Evolutionary conservation across 1,140 invertebrate species (phyloP), one percentile per base, ranked within the genome.

Genomic region (Drosophila nebulosa): DNA sequence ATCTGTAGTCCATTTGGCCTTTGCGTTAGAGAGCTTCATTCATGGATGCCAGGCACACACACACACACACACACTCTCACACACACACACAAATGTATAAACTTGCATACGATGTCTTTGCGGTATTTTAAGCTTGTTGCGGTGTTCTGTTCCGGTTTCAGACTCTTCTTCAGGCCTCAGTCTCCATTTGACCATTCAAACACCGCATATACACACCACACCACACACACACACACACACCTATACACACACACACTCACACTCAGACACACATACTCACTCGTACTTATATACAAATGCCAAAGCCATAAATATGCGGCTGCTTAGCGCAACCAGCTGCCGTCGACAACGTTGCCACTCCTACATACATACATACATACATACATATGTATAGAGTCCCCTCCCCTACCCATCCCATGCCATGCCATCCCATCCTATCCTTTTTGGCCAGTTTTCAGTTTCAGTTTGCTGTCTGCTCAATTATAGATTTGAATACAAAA

Each of bases 381-480:
- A n/a, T n/a, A n/a, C n/a, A n/a, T n/a, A n/a, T n/a, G n/a, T n/a
- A n/a, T n/a, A n/a, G n/a, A n/a, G n/a, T 10, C 35, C 4, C 1
- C 21, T 26, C 32, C 5, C 10, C 35, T 6, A 1, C 30, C 10
- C 12, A 7, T 14, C 6, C 24, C 10, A 10, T 3, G 2, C 14
- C 30, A 22, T 12, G 30, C 3, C 10, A 3, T 0, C 4, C 14
- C n/a, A n/a, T 35, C 22, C 9, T 12, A 39, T 22, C 24, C 55
- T 21, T 56, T 52, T 69, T 70, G 53, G 64, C 68, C 70, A 73
- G 36, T 21, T 73, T 73, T 24, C 10, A 46, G 7, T 27, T 53
- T 53, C 56, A 30, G 35, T 69, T 61, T 57, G 60, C 18, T 18
- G 12, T 22, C 60, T 62, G 58, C 73, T 69, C 72, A 75, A 75